Base-by-base conservation (phyloP, 35 echinoderm and acorn worm species). In the Hemicentrotus pulcherrimus region DNA sequence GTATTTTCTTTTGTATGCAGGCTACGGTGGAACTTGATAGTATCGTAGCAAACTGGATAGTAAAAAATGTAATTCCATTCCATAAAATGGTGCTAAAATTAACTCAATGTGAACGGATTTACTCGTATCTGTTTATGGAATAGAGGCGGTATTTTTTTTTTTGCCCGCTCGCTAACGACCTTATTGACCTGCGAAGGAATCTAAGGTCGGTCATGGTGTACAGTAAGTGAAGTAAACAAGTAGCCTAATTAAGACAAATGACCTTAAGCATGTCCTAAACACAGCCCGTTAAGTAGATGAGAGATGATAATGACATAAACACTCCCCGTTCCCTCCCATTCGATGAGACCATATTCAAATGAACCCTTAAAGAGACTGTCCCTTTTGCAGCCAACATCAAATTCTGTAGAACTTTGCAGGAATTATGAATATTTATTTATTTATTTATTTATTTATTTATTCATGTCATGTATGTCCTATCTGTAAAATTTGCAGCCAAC, bases 231-330 rank as follows among this genome's bases (percentile, higher is more conserved):
- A 47, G 88, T 90, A 90, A 90, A 90, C 88, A 90, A 90, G 32
- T 47, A 2, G 88, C 88, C 88, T 90, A 90, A 90, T 90, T 90
- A 90, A 90, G 88, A 90, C 88, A 41, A 90, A 90, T 90, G 32
- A 47, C 88, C 88, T 47, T 78, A 78, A 78, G 65, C 24, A 78
- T 78, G 65, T 78, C 65, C 24, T 78, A 78, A 78, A 78, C 65
- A 78, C 65, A 78, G 22, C 65, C 65, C 22, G 65, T 78, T 78
- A 78, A 78, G 65, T 28, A 78, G 65, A 78, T 78, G 28, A 78
- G 65, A 24, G 65, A 78, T 14, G 50, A 55, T 78, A 78, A 78
- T 78, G 65, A 78, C 65, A 78, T 78, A 78, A 78, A 28, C 65
- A 78, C 19, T n/a, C 65, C 65, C 65, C 65, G 19, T 30, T 78